Evolutionary conservation across 2,888 invertebrate genomes (phyloP).

Genomic region (Nephrotoma appendiculata): DNA sequence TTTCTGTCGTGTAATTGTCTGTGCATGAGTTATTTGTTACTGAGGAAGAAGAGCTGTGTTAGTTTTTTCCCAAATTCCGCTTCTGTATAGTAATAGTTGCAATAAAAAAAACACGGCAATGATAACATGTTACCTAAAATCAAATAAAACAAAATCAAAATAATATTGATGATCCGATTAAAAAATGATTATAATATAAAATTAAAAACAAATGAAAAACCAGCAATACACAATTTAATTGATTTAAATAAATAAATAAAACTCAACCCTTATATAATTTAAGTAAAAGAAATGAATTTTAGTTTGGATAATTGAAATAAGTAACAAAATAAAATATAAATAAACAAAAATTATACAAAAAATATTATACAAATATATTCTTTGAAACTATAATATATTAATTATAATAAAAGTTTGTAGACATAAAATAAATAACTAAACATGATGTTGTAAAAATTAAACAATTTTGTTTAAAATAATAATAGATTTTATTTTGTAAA

Average conservation of each 20-base stretch:
- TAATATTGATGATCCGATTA: neutral
- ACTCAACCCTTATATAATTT: neutral
- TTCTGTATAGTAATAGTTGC: too few species aligned
- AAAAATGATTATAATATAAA: neutral
- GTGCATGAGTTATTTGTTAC: too few species aligned
- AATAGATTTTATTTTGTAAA: neutral
- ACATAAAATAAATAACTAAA: neutral
- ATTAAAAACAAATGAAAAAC: neutral
- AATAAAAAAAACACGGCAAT: neutral
- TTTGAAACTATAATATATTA: neutral
- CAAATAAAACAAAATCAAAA: neutral
- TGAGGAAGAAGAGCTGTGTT: too few species aligned
- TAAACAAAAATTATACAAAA: neutral
- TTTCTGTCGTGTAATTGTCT: too few species aligned
- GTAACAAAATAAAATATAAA: neutral
- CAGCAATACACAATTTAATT: neutral
- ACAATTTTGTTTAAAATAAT: neutral
- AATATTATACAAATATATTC: neutral
- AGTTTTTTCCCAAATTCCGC: too few species aligned
- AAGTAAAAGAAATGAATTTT: neutral
- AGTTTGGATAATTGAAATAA: neutral
- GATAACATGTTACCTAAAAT: neutral
- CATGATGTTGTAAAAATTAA: neutral
- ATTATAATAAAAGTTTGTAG: neutral
- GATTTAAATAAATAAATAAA: neutral